phyloP scores from a whole-genome alignment of 2,113 vertebrate genomes.

The Oceanites oceanicus region DNA sequence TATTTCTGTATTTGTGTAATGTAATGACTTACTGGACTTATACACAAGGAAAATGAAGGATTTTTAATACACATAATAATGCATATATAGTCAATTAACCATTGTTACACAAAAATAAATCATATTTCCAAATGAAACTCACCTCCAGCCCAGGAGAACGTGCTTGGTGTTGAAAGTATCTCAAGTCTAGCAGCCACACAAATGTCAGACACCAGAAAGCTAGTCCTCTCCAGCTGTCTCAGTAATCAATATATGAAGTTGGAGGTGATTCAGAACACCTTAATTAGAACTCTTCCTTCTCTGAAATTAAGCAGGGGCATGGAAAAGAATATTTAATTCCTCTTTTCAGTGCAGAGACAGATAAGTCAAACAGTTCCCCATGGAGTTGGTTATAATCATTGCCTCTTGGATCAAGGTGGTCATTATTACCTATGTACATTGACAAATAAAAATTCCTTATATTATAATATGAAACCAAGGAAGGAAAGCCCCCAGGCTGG shows the following conservation, averaged over 20 bases:
- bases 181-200: neutral
- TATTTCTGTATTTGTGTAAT: neutral
- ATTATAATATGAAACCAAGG: neutral
- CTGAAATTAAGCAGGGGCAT: neutral
- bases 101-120: neutral
- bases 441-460: neutral
- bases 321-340: neutral
- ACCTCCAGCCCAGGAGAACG: neutral
- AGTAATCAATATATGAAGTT: neutral
- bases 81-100: neutral
- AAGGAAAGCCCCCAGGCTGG: neutral
- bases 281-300: neutral
- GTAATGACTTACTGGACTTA: neutral
- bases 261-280: neutral
- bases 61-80: neutral
- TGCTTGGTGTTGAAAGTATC: neutral
- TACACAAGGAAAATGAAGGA: neutral
- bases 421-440: neutral
- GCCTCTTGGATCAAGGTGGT: neutral
- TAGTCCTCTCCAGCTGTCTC: neutral
- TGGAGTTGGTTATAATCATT: neutral
- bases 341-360: neutral
- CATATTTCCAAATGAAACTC: neutral
- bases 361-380: neutral
- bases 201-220: neutral